Evolutionary conservation across 2,113 vertebrate species (phyloP), one percentile per base, ranked within the genome.

Genomic region (Cinclus mexicanus): DNA sequence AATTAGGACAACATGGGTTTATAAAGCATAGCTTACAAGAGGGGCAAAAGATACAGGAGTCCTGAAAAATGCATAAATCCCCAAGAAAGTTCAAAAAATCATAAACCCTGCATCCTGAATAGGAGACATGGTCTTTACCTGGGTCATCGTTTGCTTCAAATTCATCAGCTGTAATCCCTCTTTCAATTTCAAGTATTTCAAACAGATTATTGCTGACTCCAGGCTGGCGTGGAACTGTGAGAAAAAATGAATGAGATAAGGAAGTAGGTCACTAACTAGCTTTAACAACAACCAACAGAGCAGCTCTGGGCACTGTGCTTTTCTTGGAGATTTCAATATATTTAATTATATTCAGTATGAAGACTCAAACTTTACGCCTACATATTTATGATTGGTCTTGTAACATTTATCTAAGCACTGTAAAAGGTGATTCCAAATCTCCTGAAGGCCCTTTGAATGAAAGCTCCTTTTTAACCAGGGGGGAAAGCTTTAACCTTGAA

Each of bases 181-280:
- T 97, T 98, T 99, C 99, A 78, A 99, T 99, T 97, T 99, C 99
- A 94, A 99, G 98, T 95, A 98, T 96, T 93, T 98, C 98, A 72
- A 99, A 98, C 55, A 99, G 97, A 57, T 98, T 97, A 24, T 98
- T 99, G 97, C 98, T 99, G 35, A 97, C 97, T 81, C 98, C 98
- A 15, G 98, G 98, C 91, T 99, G 98, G 46, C 99, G 98, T 25
- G 99, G 99, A 97, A 99, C 99, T 99, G 96, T 29, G 90, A 97
- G 89, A 93, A 78, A 87, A 71, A 68, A 88, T 53, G 24, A 94
- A 47, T 31, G 57, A 83, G 76, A 86, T 75, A 49, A 80, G n/a
- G 53, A n/a, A 85, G 44, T 71, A 83, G 88, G 79, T 64, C 65
- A 94, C 74, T 83, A 52, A 93, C 42, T 90, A 71, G 52, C 57